Evolutionary conservation across 2,797 vertebrate genomes (phyloP), one percentile per base, ranked within the genome.

Genomic region (Gobio occitaniae): DNA sequence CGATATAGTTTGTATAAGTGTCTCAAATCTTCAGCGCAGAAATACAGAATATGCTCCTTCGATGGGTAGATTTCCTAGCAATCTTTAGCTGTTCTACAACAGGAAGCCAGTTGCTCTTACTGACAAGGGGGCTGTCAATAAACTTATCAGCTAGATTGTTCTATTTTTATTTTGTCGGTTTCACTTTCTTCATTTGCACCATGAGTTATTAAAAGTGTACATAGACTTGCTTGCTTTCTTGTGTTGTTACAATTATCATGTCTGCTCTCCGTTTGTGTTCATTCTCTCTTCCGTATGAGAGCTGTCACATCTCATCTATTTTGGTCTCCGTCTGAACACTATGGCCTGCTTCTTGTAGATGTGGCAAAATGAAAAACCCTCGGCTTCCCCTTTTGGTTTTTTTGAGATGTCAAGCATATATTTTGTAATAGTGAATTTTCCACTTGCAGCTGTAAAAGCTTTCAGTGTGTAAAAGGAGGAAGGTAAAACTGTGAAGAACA

Each of bases 341-440:
- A 82, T n/a, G 29, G 70, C 65, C 70, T 56, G 78, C 52, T 80
- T 72, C 8, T 82, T 70, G 83, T 82, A 69, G 66, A 76, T 65
- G 77, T 83, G 76, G 84, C 44, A 79, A 84, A 85, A 70, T 1
- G 29, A 82, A 87, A 79, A 70, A 86, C 71, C 75, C 65, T 82
- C 47, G 56, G 56, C 88, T 89, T 89, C 90, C 90, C 44, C 82
- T 90, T 90, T 88, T 84, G 80, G 38, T 61, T 85, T 86, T 80
- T 89, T 72, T 77, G 76, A 63, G 78, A 78, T 79, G 56, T 61
- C 66, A 83, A 80, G 69, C 69, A 84, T 77, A 79, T 71, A 74
- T 90, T 89, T 90, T 87, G 90, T 86, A 88, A 90, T 84, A 87
- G 78, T 52, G 47, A 89, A 90, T 86, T 90, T 90, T 90, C 90